phyloP scores from a whole-genome alignment of 2,113 vertebrate genomes.

The Casuarius casuarius region DNA sequence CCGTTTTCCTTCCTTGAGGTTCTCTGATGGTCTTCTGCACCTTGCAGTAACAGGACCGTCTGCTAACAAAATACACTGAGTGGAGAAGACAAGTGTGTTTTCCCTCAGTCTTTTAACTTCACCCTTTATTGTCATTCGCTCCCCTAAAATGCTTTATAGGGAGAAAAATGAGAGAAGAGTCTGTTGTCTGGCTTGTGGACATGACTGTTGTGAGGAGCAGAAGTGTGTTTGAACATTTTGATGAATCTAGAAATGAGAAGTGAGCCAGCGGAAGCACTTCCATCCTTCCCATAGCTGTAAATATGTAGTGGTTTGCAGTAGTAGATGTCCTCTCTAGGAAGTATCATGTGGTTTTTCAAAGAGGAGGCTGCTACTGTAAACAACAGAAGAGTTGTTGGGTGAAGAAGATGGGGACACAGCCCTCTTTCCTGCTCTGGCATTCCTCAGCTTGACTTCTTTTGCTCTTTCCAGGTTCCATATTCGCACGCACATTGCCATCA shows the following conservation, averaged over 20 bases:
- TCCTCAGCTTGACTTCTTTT: constrained; percentile 50
- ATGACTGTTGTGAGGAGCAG: neutral
- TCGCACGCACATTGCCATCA: neutral
- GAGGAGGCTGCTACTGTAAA: constrained; percentile 25
- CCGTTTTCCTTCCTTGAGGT: neutral
- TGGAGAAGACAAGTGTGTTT: neutral
- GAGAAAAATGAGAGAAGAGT: neutral
- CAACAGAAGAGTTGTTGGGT: neutral
- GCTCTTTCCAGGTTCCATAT: neutral
- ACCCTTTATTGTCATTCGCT: neutral
- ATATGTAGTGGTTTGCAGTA: neutral
- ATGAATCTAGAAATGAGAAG: neutral
- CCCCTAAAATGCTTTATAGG: neutral
- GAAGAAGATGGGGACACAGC: neutral
- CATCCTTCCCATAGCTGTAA: neutral
- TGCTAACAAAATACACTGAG: neutral
- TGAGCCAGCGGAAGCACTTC: neutral
- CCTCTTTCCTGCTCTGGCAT: neutral
- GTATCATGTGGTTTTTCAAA: neutral
- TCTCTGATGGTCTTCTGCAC: neutral
- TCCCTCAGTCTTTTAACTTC: neutral
- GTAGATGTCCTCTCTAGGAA: neutral
- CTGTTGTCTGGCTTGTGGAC: neutral
- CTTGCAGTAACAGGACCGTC: neutral
- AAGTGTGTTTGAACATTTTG: neutral